phyloP scores from a whole-genome alignment of 2,797 vertebrate species.

The Periparus ater region DNA sequence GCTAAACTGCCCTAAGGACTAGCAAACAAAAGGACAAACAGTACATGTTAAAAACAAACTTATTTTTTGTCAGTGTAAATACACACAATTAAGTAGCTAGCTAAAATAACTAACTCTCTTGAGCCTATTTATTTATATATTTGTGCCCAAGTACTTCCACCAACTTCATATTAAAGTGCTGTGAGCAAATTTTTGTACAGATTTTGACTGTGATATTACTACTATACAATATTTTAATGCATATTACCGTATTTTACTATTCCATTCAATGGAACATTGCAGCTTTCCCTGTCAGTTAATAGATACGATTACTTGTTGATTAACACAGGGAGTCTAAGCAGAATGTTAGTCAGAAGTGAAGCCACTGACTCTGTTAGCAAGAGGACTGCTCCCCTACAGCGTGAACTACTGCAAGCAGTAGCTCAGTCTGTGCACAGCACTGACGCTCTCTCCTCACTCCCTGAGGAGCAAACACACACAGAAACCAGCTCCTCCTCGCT shows the following conservation, averaged over 20 bases:
- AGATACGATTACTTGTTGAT: background rate
- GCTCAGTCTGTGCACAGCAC: background rate
- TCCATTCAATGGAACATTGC: background rate
- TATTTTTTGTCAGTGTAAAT: background rate
- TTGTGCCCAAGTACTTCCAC: background rate
- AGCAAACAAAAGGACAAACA: background rate
- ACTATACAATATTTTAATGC: background rate
- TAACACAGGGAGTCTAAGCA: background rate
- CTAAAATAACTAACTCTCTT: background rate
- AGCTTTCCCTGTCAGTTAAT: background rate
- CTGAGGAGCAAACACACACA: background rate
- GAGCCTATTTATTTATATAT: background rate
- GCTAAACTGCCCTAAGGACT: background rate
- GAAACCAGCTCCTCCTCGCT: background rate
- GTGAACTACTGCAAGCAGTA: background rate
- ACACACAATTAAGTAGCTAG: background rate
- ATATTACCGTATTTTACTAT: background rate
- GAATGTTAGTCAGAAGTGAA: background rate
- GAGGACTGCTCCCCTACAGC: fast-evolving
- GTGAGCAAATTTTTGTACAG: background rate
- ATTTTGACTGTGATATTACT: background rate
- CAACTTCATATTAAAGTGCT: background rate
- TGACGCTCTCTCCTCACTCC: background rate
- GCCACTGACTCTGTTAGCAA: background rate
- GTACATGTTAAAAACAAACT: background rate